phyloP scores from a whole-genome alignment of 1,140 invertebrate genomes.

The Hylaeus anthracinus region DNA sequence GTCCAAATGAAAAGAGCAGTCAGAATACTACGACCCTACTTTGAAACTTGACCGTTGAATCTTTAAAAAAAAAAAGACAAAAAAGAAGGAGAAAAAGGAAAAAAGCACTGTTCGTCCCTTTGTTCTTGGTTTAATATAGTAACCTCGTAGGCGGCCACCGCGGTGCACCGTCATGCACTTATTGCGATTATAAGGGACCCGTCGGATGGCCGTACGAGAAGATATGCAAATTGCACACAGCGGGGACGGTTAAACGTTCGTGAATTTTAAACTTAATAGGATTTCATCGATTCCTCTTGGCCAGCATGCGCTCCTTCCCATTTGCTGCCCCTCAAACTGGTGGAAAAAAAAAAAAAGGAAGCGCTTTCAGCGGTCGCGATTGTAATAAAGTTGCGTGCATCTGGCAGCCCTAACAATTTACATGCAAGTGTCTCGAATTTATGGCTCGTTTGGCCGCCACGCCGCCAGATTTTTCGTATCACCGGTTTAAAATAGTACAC shows the following conservation, averaged over 20 bases:
- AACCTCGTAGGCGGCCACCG: not conserved
- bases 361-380: not conserved
- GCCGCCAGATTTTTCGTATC: conserved; percentile 9
- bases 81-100: not conserved
- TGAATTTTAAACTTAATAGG: conserved; percentile 48
- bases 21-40: not conserved
- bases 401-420: conserved; percentile 26
- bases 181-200: conserved; percentile 23
- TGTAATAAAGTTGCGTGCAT: conserved; percentile 23
- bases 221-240: conserved; percentile 51
- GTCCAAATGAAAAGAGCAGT: not conserved
- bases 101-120: not conserved
- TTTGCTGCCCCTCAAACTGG: not conserved
- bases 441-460: not conserved
- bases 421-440: conserved; percentile 8
- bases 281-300: conserved; percentile 35
- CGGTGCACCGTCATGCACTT: conserved; percentile 9
- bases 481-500: not conserved
- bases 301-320: not conserved
- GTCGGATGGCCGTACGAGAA: conserved; percentile 9
- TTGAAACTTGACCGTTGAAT: not conserved
- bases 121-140: conserved; percentile 8
- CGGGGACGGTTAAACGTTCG: conserved; percentile 34
- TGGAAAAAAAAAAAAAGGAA: not conserved
- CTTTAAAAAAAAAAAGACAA: not conserved